These are phyloP conservation scores for Mycetomoellerius zeteki DNA, from an alignment of 1,140 invertebrate species.

Conservation along the genomic window DNA sequence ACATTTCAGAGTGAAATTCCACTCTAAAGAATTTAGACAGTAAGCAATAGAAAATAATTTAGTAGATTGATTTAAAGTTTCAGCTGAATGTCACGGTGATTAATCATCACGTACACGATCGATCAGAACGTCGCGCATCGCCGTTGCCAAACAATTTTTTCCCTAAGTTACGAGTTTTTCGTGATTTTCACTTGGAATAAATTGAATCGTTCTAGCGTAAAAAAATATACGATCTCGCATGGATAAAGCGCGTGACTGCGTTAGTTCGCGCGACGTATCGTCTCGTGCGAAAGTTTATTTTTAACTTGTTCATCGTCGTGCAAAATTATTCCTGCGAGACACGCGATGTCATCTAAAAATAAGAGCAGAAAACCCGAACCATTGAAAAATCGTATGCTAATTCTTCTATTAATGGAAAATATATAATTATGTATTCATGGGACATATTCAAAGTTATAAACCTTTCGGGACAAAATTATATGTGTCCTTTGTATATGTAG, in stretches of 20 bases:
- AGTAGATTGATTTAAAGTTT: constrained; percentile 57
- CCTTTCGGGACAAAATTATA: neutral
- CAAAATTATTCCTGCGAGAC: constrained; percentile 41
- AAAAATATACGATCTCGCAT: constrained; percentile 10
- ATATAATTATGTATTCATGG: neutral
- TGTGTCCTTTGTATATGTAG: neutral
- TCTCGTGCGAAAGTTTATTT: constrained; percentile 58
- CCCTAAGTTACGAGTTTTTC: neutral
- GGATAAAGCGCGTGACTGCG: constrained; percentile 22
- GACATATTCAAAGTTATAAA: neutral
- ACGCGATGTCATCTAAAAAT: constrained; percentile 47
- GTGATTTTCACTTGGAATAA: constrained; percentile 13
- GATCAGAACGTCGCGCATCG: constrained; percentile 50
- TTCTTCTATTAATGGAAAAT: constrained; percentile 8
- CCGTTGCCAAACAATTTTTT: constrained; percentile 55
- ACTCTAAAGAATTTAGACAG: too few relatives aligned
- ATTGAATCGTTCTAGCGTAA: constrained; percentile 21
- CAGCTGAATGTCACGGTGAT: constrained; percentile 53
- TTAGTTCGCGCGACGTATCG: constrained; percentile 29
- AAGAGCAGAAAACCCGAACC: constrained; percentile 8
- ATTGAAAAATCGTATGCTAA: neutral
- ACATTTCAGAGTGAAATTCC: too few relatives aligned
- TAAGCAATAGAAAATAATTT: constrained; percentile 43
- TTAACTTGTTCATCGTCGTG: constrained; percentile 20
- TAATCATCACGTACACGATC: constrained; percentile 59